Evolutionary conservation across 1,140 invertebrate species (phyloP), one percentile per base, ranked within the genome.

Genomic region (Drosophila kurseongensis): DNA sequence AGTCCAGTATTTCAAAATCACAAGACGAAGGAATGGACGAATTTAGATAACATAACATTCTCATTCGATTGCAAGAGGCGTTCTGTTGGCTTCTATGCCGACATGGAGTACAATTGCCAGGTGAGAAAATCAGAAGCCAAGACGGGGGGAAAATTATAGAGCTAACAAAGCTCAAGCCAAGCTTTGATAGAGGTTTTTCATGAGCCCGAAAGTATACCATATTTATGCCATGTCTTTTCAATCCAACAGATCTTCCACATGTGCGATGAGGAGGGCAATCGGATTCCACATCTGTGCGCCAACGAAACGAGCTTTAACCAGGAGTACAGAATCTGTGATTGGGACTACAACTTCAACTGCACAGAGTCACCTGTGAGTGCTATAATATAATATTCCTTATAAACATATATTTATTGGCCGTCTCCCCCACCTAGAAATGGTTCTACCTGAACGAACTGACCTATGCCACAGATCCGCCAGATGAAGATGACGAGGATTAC

Each of bases 271-370:
- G 94, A 95, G 62, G 94, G 94, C 29, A 92, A 94, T 58, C 91
- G 94, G 55, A 94, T 95, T 66, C 94, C 94, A 9, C 94, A 95
- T 84, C 92, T 94, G 61, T 95, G 94, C 90, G 94, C 94, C 62
- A 94, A 94, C 67, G 94, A 94, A 59, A 95, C 94, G 9, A 93
- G 93, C 50, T 95, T 95, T 91, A 95, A 95, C 91, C 94, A 95
- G 83, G 93, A 94, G 79, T 95, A 93, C 91, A 91, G 94, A 73
- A 93, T 95, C 72, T 95, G 94, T 85, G 94, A 95, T 90, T 95
- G 94, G 94, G 93, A 93, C 45, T 94, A 94, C 79, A 95, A 94
- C 82, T 94, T 95, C 76, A 93, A 95, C 72, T 95, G 94, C 78
- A 92, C 92, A 40, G 93, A 94, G 58, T 93, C 94, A 29, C 92